Conservation (phyloP, 2,797 vertebrate genomes). For the Chanos chanos region DNA sequence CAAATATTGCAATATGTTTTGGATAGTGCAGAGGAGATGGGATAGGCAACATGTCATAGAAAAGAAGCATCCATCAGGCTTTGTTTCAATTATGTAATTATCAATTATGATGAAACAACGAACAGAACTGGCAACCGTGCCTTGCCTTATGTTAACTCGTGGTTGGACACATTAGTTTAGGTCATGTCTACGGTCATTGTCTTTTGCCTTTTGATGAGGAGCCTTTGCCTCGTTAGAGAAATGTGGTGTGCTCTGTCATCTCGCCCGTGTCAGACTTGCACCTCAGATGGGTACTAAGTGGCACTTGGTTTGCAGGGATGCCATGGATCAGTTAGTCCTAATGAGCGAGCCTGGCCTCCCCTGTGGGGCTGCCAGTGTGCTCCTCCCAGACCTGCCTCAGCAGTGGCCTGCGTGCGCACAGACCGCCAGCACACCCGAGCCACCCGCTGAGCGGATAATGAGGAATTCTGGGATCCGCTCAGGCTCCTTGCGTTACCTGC, state of each 20-base stretch:
- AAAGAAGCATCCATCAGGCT: too few species aligned
- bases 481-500: slow-evolving; percentile 76
- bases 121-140: too few species aligned
- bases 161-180: slow-evolving; percentile 6
- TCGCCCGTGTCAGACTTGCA: slow-evolving; percentile 67
- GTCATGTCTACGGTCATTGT: slow-evolving; percentile 20
- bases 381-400: slow-evolving; percentile 66
- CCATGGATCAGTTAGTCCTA: slow-evolving; percentile 79
- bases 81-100: too few species aligned
- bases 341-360: slow-evolving; percentile 76
- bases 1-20: slow-evolving; percentile 49
- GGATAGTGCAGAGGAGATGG: slow-evolving; percentile 35
- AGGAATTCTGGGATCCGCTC: slow-evolving; percentile 83
- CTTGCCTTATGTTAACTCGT: too few species aligned
- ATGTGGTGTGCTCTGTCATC: slow-evolving; percentile 69
- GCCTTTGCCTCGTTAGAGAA: slow-evolving; percentile 60
- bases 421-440: slow-evolving; percentile 66
- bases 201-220: slow-evolving; percentile 60
- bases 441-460: slow-evolving; percentile 75
- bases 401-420: slow-evolving; percentile 34
- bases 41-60: too few species aligned
- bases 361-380: slow-evolving; percentile 65
- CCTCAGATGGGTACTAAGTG: slow-evolving; percentile 77
- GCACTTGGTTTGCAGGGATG: slow-evolving; percentile 82
- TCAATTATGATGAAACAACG: too few species aligned